Evolutionary conservation across 2,888 invertebrate species (phyloP).

Genomic region (Diaperis boleti): DNA sequence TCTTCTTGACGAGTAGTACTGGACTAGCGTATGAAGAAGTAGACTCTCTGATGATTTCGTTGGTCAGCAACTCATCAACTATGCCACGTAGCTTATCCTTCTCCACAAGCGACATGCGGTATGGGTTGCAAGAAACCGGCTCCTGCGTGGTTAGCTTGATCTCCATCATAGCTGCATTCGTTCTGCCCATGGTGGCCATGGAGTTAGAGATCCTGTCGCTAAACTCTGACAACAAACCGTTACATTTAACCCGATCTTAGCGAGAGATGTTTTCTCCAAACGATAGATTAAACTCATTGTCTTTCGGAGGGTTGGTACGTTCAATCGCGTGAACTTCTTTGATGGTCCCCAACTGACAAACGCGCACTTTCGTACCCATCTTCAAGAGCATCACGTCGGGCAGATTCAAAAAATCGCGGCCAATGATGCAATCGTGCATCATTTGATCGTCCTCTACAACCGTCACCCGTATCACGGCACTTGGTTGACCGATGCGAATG

Average conservation of each 20-base stretch:
- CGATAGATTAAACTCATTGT: background rate
- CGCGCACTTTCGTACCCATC: background rate
- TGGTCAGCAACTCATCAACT: conserved; percentile 21
- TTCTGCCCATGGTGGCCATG: conserved; percentile 17
- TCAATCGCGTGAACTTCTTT: too few relatives aligned
- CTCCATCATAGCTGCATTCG: background rate
- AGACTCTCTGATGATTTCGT: conserved; percentile 21
- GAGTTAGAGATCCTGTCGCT: too few relatives aligned
- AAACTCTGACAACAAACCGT: background rate
- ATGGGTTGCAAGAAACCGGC: conserved; percentile 24
- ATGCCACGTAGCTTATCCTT: conserved; percentile 21
- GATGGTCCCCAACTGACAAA: background rate
- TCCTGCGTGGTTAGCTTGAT: conserved; percentile 12
- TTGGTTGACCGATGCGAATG: conserved; percentile 15
- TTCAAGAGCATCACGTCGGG: conserved; percentile 1
- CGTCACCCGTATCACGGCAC: background rate
- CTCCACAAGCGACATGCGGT: conserved; percentile 12
- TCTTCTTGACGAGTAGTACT: conserved; percentile 31
- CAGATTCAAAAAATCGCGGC: conserved; percentile 13
- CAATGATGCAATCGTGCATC: conserved; percentile 13
- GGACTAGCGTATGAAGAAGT: conserved; percentile 26
- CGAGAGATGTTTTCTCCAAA: background rate
- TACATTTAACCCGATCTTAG: background rate
- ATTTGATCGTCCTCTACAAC: conserved; percentile 10
- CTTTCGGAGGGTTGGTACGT: background rate